These are phyloP conservation scores for mouse (Mus musculus) DNA, from an alignment of 2,113 vertebrate species.

Conservation along the genomic window GRCm39 chr19:10375001-10375500, in stretches of 20 bases:
- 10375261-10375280: constrained; percentile 68
- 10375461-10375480: neutral
- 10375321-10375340: constrained; percentile 80
- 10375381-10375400: constrained; percentile 84
- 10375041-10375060: neutral
- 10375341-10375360: constrained; percentile 82
- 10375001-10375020: constrained; percentile 57
- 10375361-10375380: constrained; percentile 85
- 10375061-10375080: constrained; percentile 15
- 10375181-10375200: neutral
- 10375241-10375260: constrained; percentile 66
- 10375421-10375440: constrained; percentile 81
- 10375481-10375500: neutral
- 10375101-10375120: neutral
- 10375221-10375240: constrained; percentile 10
- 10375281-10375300: constrained; percentile 71
- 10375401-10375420: constrained; percentile 78
- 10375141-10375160: neutral
- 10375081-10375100: neutral
- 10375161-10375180: neutral
- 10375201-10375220: constrained; percentile 43
- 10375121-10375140: constrained; percentile 43
- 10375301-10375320: constrained; percentile 73
- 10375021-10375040: constrained; percentile 38
- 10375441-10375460: constrained; percentile 66